phyloP scores from a whole-genome alignment of 2,888 invertebrate genomes.

The Crematogaster levior region DNA sequence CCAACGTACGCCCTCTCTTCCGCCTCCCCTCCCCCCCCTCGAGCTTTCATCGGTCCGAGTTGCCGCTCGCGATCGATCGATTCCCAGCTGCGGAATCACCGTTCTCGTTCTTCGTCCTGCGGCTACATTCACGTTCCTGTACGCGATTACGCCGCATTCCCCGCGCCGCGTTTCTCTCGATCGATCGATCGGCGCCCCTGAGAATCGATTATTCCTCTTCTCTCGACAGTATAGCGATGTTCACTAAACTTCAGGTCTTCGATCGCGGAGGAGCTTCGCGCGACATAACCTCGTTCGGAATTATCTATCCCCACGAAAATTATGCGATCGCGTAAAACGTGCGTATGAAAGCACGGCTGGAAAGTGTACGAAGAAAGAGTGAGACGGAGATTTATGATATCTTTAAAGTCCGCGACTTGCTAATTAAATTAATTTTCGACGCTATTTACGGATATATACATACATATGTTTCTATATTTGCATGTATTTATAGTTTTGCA shows the following conservation, averaged over 20 bases:
- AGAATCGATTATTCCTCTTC: not conserved
- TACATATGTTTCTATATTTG: too few species aligned
- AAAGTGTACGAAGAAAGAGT: not conserved
- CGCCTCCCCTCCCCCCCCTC: not conserved
- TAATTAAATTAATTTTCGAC: not conserved
- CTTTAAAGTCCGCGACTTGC: not conserved
- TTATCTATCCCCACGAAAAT: not conserved
- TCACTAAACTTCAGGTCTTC: not conserved
- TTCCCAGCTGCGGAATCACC: not conserved
- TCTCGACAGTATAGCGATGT: too few species aligned
- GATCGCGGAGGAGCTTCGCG: not conserved
- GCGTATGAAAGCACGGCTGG: not conserved
- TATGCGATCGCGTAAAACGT: not conserved
- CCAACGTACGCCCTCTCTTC: not conserved
- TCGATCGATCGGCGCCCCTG: not conserved
- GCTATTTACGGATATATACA: too few species aligned
- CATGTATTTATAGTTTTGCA: not conserved
- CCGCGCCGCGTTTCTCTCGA: not conserved
- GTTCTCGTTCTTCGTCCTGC: not conserved
- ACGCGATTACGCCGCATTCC: not conserved
- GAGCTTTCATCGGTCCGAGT: not conserved
- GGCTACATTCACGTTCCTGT: not conserved
- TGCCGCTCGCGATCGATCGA: not conserved
- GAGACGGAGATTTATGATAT: not conserved
- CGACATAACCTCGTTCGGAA: constrained; percentile 8